phyloP scores from a whole-genome alignment of 2,888 invertebrate genomes.

The Thalpophila matura region DNA sequence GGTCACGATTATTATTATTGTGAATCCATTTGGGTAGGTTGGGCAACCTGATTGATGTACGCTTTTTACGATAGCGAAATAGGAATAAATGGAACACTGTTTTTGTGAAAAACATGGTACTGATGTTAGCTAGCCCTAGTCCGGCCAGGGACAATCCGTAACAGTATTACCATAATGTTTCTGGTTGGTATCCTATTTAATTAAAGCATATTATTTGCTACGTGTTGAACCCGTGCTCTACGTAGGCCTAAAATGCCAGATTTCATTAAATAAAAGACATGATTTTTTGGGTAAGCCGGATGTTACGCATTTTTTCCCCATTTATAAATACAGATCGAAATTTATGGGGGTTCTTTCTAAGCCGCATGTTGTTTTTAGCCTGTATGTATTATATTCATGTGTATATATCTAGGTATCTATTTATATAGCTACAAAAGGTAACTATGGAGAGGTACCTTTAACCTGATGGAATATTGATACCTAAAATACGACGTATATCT shows the following conservation, averaged over 20 bases:
- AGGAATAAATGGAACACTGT: no score
- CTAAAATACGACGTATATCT: neutral
- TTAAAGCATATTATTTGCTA: neutral
- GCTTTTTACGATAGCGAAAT: no score
- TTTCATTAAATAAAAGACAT: constrained; percentile 9
- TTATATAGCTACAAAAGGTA: no score
- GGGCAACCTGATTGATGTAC: no score
- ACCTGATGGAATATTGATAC: neutral
- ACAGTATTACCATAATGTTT: constrained; percentile 2
- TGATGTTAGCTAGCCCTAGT: no score
- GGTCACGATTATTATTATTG: no score
- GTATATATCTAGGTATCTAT: no score
- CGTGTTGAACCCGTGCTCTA: neutral
- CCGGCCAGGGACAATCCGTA: neutral
- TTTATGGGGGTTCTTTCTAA: constrained; percentile 1
- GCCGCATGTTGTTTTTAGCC: neutral
- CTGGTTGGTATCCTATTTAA: neutral
- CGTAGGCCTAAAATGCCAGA: constrained; percentile 10
- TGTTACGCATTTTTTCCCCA: neutral
- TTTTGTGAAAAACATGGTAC: no score
- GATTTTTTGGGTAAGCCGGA: constrained; percentile 8
- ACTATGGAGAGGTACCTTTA: no score
- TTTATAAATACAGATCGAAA: neutral
- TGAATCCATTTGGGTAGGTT: no score
- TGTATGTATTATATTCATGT: neutral